A percentile compares a stretch with the other conserved stretches of the same genome.
Evolutionary conservation across 1,140 invertebrate species (phyloP).

Genomic region (Sitodiplosis mosellana): DNA sequence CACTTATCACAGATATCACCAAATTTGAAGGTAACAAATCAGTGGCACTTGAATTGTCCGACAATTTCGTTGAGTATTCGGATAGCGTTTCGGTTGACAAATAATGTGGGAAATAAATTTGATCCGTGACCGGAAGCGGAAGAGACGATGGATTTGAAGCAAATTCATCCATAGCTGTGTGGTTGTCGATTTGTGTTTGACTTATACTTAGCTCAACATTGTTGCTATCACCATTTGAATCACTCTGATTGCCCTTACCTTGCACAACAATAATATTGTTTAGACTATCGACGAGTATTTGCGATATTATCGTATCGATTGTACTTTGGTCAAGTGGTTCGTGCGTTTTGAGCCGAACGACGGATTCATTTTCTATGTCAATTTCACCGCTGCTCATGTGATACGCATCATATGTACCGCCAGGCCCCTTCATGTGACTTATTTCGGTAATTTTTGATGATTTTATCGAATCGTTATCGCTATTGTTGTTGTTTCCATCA

Average conservation of each 20-base stretch:
- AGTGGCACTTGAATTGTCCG: background rate
- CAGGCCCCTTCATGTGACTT: background rate
- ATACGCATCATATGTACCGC: background rate
- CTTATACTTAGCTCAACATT: background rate
- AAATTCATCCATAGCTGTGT: background rate
- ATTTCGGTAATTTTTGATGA: background rate
- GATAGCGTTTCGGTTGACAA: background rate
- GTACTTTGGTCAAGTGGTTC: background rate
- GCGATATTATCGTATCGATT: background rate
- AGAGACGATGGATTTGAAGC: background rate
- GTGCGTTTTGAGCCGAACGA: background rate
- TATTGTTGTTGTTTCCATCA: background rate
- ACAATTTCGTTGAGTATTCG: background rate
- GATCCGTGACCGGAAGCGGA: background rate
- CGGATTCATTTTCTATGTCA: background rate
- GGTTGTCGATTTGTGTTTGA: background rate
- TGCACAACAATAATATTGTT: conserved; percentile 1
- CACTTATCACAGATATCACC: no score
- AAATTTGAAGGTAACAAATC: no score
- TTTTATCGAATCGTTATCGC: background rate
- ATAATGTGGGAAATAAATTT: conserved; percentile 1
- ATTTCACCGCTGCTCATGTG: background rate
- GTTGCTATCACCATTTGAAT: background rate
- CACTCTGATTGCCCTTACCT: background rate
- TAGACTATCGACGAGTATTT: conserved; percentile 1